Conservation (phyloP, 2,888 invertebrate species). For the Argyra leucocephala region DNA sequence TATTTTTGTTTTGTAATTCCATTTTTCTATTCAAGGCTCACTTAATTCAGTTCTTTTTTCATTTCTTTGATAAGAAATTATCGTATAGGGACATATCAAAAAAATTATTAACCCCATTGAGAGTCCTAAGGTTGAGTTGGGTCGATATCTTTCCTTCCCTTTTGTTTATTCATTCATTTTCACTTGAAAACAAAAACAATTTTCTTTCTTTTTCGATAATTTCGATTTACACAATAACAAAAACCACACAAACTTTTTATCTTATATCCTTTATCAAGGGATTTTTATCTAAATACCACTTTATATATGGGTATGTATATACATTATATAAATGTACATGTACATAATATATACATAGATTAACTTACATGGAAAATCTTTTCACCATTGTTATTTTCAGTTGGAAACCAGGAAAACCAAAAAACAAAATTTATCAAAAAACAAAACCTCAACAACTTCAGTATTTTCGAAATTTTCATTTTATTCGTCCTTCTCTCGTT, state of each 20-base stretch:
- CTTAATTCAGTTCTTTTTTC: background rate
- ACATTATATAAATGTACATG: background rate
- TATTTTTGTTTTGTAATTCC: background rate
- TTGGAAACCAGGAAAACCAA: background rate
- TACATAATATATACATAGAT: too few species aligned
- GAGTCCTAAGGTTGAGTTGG: background rate
- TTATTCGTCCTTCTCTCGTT: background rate
- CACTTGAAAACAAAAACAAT: background rate
- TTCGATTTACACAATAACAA: background rate
- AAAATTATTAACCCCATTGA: background rate
- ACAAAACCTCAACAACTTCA: background rate
- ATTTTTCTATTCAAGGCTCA: background rate
- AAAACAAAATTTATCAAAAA: background rate
- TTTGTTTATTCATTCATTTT: too few species aligned
- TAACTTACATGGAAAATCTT: background rate
- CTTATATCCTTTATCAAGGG: background rate
- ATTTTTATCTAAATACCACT: background rate
- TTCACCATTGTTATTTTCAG: background rate
- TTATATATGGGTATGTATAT: background rate
- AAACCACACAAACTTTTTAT: background rate
- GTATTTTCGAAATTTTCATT: background rate
- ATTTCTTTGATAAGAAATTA: slow-evolving; percentile 2
- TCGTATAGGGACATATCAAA: slow-evolving; percentile 6
- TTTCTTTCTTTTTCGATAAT: background rate
- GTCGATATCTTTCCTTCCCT: background rate